Percentiles rank a stretch among this genome's conserved stretches.
These are phyloP conservation scores for Chaetophractus vellerosus DNA, from an alignment of 2,797 vertebrate species.

Conservation along the genomic window DNA sequence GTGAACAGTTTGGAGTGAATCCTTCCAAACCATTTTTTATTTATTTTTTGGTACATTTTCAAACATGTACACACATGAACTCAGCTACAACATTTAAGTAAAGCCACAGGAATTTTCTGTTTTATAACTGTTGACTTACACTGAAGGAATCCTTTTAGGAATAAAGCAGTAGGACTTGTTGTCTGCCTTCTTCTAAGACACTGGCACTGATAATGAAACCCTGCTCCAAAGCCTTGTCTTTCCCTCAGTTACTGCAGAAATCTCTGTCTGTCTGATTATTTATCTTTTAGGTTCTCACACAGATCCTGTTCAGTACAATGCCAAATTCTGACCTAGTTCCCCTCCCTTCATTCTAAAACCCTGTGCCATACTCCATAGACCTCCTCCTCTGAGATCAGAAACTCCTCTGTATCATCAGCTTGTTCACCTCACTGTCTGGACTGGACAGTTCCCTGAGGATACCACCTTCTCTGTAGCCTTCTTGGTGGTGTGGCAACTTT, in stretches of 20 bases:
- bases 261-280: conserved; percentile 10
- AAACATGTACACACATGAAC: neutral
- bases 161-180: neutral
- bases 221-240: neutral
- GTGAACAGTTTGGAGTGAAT: neutral
- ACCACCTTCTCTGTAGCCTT: neutral
- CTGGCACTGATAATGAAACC: neutral
- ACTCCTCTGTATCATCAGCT: neutral
- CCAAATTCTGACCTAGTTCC: neutral
- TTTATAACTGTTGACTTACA: neutral
- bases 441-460: neutral
- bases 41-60: neutral
- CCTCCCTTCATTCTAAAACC: neutral
- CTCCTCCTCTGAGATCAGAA: neutral
- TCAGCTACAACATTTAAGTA: neutral
- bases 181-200: neutral
- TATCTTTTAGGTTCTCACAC: neutral
- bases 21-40: neutral
- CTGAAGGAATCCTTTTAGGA: conserved; percentile 16
- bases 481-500: neutral
- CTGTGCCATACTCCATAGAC: neutral
- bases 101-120: neutral
- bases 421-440: neutral
- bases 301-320: neutral
- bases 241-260: neutral